phyloP scores from a whole-genome alignment of 1,140 invertebrate species.

The Mylabris phalerata region DNA sequence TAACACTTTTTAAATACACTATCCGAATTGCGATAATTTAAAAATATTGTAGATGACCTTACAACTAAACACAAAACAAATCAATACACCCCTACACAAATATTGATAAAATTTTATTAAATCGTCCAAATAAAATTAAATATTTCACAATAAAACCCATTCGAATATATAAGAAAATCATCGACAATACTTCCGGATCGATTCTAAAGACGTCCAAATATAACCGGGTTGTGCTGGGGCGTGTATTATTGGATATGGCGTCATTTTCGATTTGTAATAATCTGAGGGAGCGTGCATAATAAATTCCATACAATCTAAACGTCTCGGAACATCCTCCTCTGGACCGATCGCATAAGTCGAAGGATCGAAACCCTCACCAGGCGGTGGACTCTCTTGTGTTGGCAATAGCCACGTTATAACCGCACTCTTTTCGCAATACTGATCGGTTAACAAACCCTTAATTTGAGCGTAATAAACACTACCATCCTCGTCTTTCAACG shows the following conservation, averaged over 20 bases:
- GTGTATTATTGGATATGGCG: slow-evolving; percentile 63
- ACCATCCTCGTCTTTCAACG: slow-evolving; percentile 69
- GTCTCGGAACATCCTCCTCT: slow-evolving; percentile 83
- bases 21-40: too few relatives aligned
- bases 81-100: too few relatives aligned
- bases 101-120: too few relatives aligned
- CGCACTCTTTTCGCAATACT: slow-evolving; percentile 90
- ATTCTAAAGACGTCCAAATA: slow-evolving; percentile 55
- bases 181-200: background rate
- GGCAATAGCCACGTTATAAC: slow-evolving; percentile 89
- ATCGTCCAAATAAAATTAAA: too few relatives aligned
- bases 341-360: slow-evolving; percentile 85
- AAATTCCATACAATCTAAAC: slow-evolving; percentile 83
- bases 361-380: slow-evolving; percentile 77
- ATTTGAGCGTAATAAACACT: slow-evolving; percentile 85
- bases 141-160: too few relatives aligned
- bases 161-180: too few relatives aligned
- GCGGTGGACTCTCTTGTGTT: slow-evolving; percentile 70
- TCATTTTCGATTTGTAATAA: slow-evolving; percentile 72
- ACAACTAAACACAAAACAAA: too few relatives aligned
- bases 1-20: too few relatives aligned
- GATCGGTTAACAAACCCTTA: slow-evolving; percentile 80
- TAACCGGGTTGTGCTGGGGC: slow-evolving; percentile 51
- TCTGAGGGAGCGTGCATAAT: slow-evolving; percentile 89
- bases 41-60: too few relatives aligned